Base-by-base conservation (phyloP, 2,888 invertebrate species). In the Ypsolopha sequella region DNA sequence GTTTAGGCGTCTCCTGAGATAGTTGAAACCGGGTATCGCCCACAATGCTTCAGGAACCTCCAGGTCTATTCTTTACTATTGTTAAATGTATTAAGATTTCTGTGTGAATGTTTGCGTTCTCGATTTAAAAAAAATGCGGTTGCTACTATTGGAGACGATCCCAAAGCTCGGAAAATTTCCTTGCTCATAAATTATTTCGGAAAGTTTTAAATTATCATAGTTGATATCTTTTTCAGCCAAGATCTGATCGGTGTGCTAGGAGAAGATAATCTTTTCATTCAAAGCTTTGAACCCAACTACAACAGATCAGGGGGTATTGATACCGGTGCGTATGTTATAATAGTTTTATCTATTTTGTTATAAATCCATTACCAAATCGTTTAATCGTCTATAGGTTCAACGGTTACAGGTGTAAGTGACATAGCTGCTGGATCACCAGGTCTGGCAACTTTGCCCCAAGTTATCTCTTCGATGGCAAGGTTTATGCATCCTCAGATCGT, bases 181-280 rank as follows among this genome's bases (percentile, higher is more conserved):
- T 38, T 38, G 9, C 38, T 6, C 38, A 8, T 38, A 10, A n/a
- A 38, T 38, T 38, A 38, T 38, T 8, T 38, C 6, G 4, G 24
- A 24, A 24, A 24, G 24, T 2, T 24, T 24, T 24, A 24, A 4
- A 24, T 24, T 4, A 4, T 24, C 2, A 24, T 4, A 24, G 24
- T 24, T 3, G 10, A 39, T 11, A 39, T 39, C 11, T 2, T 46
- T 13, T 34, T 33, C 66, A 86, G 86, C 44, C 77, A 81, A 57
- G 91, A 91, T 57, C 69, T 91, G 10, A 62, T 88, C 8, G 69
- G 70, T 14, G 79, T 82, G 1, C 67, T 90, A 45, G 90, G 90
- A 2, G 79, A 87, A 41, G 88, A 89, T 54, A 89, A 89, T 57
- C 77, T 87, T 1, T 84, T 87, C 52, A 73, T 88, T 52, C 76